Percentiles rank a stretch among this genome's conserved stretches.
Conservation (phyloP, 53 echinoderm and acorn worm species). For the Pentamera pediparva region DNA sequence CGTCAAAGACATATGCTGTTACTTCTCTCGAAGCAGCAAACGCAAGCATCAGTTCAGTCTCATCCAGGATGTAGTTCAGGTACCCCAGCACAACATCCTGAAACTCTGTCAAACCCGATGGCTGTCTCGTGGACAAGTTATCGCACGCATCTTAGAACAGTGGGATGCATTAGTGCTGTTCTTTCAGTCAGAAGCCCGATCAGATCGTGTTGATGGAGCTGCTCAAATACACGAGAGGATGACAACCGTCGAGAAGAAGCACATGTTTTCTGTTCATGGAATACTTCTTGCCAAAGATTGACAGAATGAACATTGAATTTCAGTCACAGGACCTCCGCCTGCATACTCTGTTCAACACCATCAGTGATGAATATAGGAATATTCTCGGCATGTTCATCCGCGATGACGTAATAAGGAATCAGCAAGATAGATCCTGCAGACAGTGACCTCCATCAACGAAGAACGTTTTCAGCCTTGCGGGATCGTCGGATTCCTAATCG, state of each 20-base stretch:
- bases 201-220: slow-evolving; percentile 13
- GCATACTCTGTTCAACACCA: slow-evolving; percentile 23
- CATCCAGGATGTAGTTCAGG: slow-evolving; percentile 14
- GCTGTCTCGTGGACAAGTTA: slow-evolving; percentile 16
- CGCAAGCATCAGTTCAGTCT: neutral
- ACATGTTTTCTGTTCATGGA: slow-evolving; percentile 23
- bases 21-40: slow-evolving; percentile 35
- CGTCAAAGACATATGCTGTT: slow-evolving; percentile 18
- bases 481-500: slow-evolving; percentile 11
- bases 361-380: neutral
- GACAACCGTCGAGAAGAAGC: slow-evolving; percentile 11
- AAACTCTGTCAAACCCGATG: slow-evolving; percentile 27
- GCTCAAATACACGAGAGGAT: slow-evolving; percentile 19
- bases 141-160: slow-evolving; percentile 19
- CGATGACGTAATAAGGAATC: slow-evolving; percentile 8
- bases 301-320: slow-evolving; percentile 28
- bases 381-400: slow-evolving; percentile 13
- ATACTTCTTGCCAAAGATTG: slow-evolving; percentile 24
- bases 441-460: slow-evolving; percentile 8
- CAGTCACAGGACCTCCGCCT: slow-evolving; percentile 13
- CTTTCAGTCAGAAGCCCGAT: slow-evolving; percentile 15
- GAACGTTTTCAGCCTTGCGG: neutral
- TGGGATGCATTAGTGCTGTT: slow-evolving; percentile 8
- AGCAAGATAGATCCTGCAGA: slow-evolving; percentile 25
- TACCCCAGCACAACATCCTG: slow-evolving; percentile 17